Evolutionary conservation across 2,888 invertebrate genomes (phyloP).

Genomic region (Saturnia japonica): DNA sequence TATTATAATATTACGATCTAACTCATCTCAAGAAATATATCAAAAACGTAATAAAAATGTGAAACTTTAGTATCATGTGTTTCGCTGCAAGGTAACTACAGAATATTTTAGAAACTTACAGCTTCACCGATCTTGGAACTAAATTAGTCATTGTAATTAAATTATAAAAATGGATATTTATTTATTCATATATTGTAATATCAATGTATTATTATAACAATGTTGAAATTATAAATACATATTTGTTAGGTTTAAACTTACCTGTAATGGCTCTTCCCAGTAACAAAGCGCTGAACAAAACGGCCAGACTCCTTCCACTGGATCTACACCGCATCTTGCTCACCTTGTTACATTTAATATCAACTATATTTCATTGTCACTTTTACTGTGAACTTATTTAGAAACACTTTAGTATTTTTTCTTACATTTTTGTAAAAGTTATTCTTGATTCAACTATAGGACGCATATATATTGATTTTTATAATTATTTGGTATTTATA

Average conservation of each 20-base stretch:
- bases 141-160: no score
- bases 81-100: no score
- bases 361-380: constrained; percentile 49
- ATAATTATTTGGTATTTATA: not conserved
- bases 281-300: constrained; percentile 72
- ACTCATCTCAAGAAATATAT: no score
- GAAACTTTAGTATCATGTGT: no score
- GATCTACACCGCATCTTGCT: constrained; percentile 63
- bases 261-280: constrained; percentile 75
- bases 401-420: constrained; percentile 26
- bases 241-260: constrained; percentile 37
- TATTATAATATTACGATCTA: no score
- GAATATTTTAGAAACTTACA: no score
- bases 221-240: not conserved
- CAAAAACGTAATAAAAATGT: no score
- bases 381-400: constrained; percentile 25
- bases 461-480: not conserved
- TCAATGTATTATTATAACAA: no score
- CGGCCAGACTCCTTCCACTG: constrained; percentile 65
- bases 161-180: no score
- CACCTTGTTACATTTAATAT: constrained; percentile 42
- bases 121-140: no score
- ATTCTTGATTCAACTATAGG: not conserved
- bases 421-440: constrained; percentile 14
- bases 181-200: no score